Base-by-base conservation (phyloP, 2,113 vertebrate genomes). In the Rhizomys pruinosus region DNA sequence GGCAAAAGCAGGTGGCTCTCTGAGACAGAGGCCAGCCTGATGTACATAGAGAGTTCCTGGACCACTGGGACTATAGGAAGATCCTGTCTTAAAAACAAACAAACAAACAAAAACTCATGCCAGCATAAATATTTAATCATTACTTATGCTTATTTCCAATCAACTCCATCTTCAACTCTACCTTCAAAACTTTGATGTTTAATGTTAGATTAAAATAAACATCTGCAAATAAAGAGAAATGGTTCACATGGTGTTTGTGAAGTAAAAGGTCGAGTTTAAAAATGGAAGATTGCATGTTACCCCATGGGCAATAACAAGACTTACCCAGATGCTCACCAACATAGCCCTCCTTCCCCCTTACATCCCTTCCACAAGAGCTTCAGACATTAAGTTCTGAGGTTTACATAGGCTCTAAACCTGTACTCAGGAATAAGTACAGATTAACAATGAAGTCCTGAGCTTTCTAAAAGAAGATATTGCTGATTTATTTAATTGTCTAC, bases 381-480 rank as follows among this genome's bases (percentile, higher is more conserved):
- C 0, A 23, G 37, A 79, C 2, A 37, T 13, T 23, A 6, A n/a
- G 47, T 44, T 42, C 1, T 47, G 76, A 59, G 0, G 0, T 11
- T 47, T 77, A 27, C 22, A 37, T 29, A 44, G 22, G 8, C 71
- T 20, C 55, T 32, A 81, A 80, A 71, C 2, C 22, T 25, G 5
- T 37, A 9, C 16, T 34, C 2, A n/a, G 5, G 25, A 9, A 16
- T 10, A 80, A 81, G 11, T 52, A 20, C 76, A 72, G 22, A 47
- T 47, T 39, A 82, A 73, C 52, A 63, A n/a, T 4, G 20, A 34
- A 52, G 32, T 15, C 25, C n/a, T 42, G 68, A 15, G 19, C 42
- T 42, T 44, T 6, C 59, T 76, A 1, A 47, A 55, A 78, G 7
- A 66, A 74, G 42, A 22, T 32, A 29, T 9, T 74, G 15, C 20